Base-by-base conservation (phyloP, 2,797 vertebrate genomes). In the Danio tinwini region DNA sequence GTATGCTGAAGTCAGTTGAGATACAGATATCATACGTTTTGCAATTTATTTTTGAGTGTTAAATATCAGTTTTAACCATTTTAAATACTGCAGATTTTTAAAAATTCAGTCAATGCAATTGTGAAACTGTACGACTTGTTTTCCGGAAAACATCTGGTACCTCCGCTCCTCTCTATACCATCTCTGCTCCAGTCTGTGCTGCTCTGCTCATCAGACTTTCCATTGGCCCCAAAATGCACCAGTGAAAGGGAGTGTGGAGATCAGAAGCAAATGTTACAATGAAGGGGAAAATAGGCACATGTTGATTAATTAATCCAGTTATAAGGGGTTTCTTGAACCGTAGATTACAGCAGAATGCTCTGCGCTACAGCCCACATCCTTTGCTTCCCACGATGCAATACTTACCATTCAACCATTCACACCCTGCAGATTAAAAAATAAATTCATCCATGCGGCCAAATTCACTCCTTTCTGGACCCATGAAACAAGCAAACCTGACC, bases 341-440 rank as follows among this genome's bases (percentile, higher is more conserved):
- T 47, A 81, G 47, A 85, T 64, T 53, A 82, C n/a, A 73, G 19
- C 45, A 59, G 74, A 74, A 74, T 83, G 55, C 40, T 73, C 81
- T 82, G 84, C 17, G 82, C 63, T 68, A 82, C 39, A 58, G 77
- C 72, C 67, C 9, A 67, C 62, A 82, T 82, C 17, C 70, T 81
- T 61, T 40, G 64, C 68, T 69, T 52, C 5, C 58, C 91, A 92
- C 56, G 71, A 94, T 93, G 91, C 92, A 88, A 80, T 55, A 86
- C 91, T 93, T 89, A 94, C 92, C 89, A 83, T 17, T 80, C 47
- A 12, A 14, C 75, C 85, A 70, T 75, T 59, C 56, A 78, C 55
- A 67, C 47, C 52, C 69, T 72, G 64, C 37, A 61, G 12, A 64
- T 37, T 74, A 8, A 73, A 81, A 76, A 65, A 56, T 59, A 17